Evolutionary conservation across 2,113 vertebrate species (phyloP), one percentile per base, ranked within the genome.

Genomic region (Nanorana parkeri): DNA sequence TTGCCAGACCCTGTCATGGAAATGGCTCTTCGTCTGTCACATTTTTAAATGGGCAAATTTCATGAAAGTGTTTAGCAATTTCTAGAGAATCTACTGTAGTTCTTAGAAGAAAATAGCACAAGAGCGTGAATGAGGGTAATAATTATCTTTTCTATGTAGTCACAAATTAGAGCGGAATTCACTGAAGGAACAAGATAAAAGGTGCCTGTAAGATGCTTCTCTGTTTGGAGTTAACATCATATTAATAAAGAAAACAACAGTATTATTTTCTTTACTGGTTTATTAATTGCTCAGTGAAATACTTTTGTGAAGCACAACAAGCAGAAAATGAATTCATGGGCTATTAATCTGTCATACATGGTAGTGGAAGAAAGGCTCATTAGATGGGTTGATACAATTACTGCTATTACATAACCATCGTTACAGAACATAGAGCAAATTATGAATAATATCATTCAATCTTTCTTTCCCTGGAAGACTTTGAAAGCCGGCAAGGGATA

Each of bases 301-400:
- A 83, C 77, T 88, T 89, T 92, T 88, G 85, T 86, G 85, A 90
- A 89, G 86, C 85, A 90, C 87, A 90, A 88, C 74, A 85, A 86
- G 85, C 86, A 89, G 86, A 88, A 91, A 90, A 89, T 87, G 87
- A 90, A 90, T 90, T 87, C 89, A 85, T 60, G 87, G 88, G 86
- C 90, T 92, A 89, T 90, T 92, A 90, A 90, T 90, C 85, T 90
- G 87, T 88, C 85, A 86, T 88, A 89, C 88, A 87, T 83, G 86
- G 88, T 88, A 90, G 86, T 83, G 77, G 86, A 89, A 88, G 87
- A 86, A 88, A 91, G 88, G 87, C 88, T 89, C 87, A 88, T 89
- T 89, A 88, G 87, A 83, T 79, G 86, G 81, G 83, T 83, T 90
- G 89, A 90, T 89, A 88, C 86, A 87, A 91, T 91, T 91, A 86